A percentile compares a stretch with the other conserved stretches of the same genome.
Evolutionary conservation across 1,140 invertebrate genomes (phyloP).

Genomic region (Heterodera schachtii): DNA sequence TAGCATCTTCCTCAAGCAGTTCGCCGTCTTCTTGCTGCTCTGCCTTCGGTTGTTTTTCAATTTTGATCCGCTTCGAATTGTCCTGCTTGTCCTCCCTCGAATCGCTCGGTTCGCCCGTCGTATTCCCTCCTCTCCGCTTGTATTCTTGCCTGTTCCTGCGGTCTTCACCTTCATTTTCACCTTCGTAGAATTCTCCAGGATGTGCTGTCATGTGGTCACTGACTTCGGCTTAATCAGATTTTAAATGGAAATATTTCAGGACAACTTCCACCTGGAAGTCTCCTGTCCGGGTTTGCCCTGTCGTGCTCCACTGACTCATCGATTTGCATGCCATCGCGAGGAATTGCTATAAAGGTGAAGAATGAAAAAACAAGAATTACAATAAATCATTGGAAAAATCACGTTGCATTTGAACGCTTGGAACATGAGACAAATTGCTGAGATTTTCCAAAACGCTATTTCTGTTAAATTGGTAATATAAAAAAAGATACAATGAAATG

Average conservation of each 20-base stretch:
- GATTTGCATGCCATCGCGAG: constrained; percentile 76
- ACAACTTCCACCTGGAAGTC: constrained; percentile 35
- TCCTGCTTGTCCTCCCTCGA: background rate
- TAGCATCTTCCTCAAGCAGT: background rate
- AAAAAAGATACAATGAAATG: constrained; percentile 3
- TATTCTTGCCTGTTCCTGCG: constrained; percentile 40
- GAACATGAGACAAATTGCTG: constrained; percentile 93
- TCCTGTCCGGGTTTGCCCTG: constrained; percentile 57
- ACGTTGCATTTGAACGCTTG: constrained; percentile 92
- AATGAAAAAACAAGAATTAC: background rate
- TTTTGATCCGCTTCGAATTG: background rate
- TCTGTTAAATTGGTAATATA: constrained; percentile 73
- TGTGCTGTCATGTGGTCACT: constrained; percentile 88
- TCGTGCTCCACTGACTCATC: constrained; percentile 50
- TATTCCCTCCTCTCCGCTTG: constrained; percentile 12
- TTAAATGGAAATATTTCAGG: too few relatives aligned
- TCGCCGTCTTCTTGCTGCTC: background rate
- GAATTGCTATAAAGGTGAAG: constrained; percentile 73
- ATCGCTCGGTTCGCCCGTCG: background rate
- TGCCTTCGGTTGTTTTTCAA: background rate
- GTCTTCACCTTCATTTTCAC: constrained; percentile 71
- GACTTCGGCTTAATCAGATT: constrained; percentile 71
- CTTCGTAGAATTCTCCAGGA: constrained; percentile 95
- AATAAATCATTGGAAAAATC: constrained; percentile 7
- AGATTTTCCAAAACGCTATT: constrained; percentile 92